Conservation (phyloP, 2,888 invertebrate species). For the Bedellia somnulentella region DNA sequence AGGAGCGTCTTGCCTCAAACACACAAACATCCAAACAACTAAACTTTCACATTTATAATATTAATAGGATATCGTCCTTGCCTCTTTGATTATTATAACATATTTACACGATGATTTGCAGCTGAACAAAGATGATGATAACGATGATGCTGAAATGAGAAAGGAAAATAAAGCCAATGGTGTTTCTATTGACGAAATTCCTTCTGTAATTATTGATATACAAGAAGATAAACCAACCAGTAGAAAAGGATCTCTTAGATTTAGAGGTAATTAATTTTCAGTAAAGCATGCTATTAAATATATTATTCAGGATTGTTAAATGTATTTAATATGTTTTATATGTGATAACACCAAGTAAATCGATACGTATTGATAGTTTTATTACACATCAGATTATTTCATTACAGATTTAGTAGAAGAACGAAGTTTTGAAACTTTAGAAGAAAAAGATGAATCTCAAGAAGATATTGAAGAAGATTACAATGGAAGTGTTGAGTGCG, state of each 20-base stretch:
- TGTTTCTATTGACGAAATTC: slow-evolving; percentile 27
- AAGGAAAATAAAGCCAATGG: no score
- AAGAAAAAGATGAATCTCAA: slow-evolving; percentile 46
- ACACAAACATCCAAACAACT: no score
- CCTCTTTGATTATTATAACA: no score
- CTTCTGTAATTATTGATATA: slow-evolving; percentile 33
- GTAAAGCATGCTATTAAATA: no score
- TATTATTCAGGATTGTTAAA: no score
- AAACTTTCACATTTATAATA: no score
- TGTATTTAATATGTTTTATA: no score
- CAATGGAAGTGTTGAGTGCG: slow-evolving; percentile 14
- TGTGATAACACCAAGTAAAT: no score
- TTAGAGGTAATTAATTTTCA: slow-evolving; percentile 53
- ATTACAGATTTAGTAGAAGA: slow-evolving; percentile 54
- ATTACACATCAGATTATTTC: no score
- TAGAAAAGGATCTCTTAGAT: slow-evolving; percentile 53
- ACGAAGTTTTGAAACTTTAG: slow-evolving; percentile 58
- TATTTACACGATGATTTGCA: background rate
- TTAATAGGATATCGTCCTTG: no score
- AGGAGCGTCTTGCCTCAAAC: no score
- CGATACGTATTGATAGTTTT: no score
- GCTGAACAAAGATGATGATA: slow-evolving; percentile 21
- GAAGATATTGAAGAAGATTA: slow-evolving; percentile 26
- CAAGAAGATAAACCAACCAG: slow-evolving; percentile 30
- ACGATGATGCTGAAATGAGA: slow-evolving; percentile 20